Evolutionary conservation across 2,888 invertebrate genomes (phyloP).

Genomic region (Habroteleia sp.): DNA sequence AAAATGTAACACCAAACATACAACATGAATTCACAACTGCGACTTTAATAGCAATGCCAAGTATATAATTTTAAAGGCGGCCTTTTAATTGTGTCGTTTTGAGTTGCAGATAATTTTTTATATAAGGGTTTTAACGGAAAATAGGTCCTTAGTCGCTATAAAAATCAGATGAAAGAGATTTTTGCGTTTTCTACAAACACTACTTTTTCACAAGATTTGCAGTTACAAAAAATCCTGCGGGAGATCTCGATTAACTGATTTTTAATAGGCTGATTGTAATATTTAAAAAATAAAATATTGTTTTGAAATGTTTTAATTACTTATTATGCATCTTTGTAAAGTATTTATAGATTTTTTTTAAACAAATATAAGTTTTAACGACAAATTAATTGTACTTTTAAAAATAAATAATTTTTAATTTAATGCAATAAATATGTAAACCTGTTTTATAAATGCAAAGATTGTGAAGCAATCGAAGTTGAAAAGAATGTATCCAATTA

Average conservation of each 20-base stretch:
- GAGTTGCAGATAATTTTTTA: slow-evolving; percentile 25
- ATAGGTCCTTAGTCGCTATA: slow-evolving; percentile 14
- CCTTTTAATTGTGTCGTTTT: slow-evolving; percentile 14
- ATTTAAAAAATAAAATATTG: slow-evolving; percentile 20
- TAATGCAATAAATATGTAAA: too few species aligned
- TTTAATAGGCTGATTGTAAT: slow-evolving; percentile 5
- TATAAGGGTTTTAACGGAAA: slow-evolving; percentile 18
- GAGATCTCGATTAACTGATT: slow-evolving; percentile 6
- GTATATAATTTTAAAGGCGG: slow-evolving; percentile 12
- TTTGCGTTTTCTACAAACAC: slow-evolving; percentile 15
- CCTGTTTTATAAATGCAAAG: too few species aligned
- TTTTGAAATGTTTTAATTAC: slow-evolving; percentile 32
- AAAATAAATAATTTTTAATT: too few species aligned
- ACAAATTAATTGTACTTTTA: too few species aligned
- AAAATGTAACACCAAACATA: slow-evolving; percentile 46
- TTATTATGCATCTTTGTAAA: slow-evolving; percentile 2
- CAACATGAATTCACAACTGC: slow-evolving; percentile 16
- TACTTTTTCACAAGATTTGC: slow-evolving; percentile 1
- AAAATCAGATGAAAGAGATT: slow-evolving; percentile 2
- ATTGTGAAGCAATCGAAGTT: too few species aligned
- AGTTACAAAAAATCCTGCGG: neutral
- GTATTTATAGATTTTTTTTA: too few species aligned
- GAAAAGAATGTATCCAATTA: too few species aligned
- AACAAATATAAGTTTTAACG: too few species aligned
- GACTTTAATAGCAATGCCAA: slow-evolving; percentile 16